These are phyloP conservation scores for Trachelus tabidus DNA, from an alignment of 2,888 invertebrate genomes.

Conservation along the genomic window DNA sequence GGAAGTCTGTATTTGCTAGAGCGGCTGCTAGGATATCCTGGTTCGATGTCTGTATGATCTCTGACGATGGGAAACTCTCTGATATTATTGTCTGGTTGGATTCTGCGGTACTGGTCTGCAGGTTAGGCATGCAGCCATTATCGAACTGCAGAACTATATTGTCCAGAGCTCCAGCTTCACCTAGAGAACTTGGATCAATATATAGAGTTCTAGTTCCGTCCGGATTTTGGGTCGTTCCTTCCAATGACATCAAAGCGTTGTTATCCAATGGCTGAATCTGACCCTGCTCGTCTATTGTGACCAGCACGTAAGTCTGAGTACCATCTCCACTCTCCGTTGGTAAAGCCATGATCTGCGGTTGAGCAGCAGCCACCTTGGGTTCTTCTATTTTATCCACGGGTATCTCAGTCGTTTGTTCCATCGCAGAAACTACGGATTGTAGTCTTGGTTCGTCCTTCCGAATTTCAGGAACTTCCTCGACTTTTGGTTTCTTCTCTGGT, in stretches of 20 bases:
- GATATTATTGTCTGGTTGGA: constrained; percentile 37
- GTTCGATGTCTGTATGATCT: constrained; percentile 62
- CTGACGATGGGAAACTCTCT: constrained; percentile 45
- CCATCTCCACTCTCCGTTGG: constrained; percentile 81
- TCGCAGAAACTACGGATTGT: constrained; percentile 2
- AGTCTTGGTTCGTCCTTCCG: constrained; percentile 31
- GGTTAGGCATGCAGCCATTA: constrained; percentile 56
- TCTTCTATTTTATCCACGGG: constrained; percentile 49
- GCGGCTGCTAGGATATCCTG: constrained; percentile 82
- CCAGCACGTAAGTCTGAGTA: constrained; percentile 79
- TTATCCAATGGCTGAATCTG: constrained; percentile 79
- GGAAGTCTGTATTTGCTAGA: constrained; percentile 80
- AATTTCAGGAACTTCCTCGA: constrained; percentile 32
- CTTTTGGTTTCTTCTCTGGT: constrained; percentile 35
- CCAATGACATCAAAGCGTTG: constrained; percentile 72
- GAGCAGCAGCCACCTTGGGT: constrained; percentile 62
- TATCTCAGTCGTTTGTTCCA: constrained; percentile 17
- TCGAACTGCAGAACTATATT: constrained; percentile 70
- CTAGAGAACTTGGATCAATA: constrained; percentile 67
- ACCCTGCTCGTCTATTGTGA: constrained; percentile 78
- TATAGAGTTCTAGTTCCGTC: constrained; percentile 58
- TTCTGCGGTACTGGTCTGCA: constrained; percentile 57
- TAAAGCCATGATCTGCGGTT: constrained; percentile 77
- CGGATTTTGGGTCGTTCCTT: constrained; percentile 55
- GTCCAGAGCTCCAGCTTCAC: constrained; percentile 66